Evolutionary conservation across 2,888 invertebrate genomes (phyloP).

Genomic region (Diarsia brunnea): DNA sequence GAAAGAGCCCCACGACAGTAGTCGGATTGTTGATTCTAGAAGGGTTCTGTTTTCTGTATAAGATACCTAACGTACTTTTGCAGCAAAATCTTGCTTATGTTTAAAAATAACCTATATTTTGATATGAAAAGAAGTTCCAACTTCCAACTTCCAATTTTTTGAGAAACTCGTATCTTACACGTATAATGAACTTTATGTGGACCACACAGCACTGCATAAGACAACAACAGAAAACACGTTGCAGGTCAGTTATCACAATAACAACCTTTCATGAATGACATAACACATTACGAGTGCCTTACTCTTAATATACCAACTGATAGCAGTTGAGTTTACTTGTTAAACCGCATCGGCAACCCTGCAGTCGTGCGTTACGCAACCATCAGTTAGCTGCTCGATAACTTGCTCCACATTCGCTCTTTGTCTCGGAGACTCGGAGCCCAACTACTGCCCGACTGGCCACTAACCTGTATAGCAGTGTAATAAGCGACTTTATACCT

Average conservation of each 20-base stretch:
- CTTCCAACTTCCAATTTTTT: neutral
- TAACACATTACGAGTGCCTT: constrained; percentile 49
- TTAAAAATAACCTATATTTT: neutral
- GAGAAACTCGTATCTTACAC: neutral
- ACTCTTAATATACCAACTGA: constrained; percentile 37
- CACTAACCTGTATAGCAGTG: constrained; percentile 64
- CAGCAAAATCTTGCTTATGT: neutral
- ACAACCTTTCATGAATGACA: constrained; percentile 42
- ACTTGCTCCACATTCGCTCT: constrained; percentile 88
- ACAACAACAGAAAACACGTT: neutral
- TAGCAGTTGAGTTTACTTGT: constrained; percentile 47
- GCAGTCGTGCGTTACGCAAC: constrained; percentile 82
- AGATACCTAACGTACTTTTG: neutral
- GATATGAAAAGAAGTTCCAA: neutral
- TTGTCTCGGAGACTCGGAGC: constrained; percentile 78
- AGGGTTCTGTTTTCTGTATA: neutral
- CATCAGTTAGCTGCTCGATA: constrained; percentile 80
- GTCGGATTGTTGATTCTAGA: neutral
- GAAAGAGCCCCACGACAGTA: neutral
- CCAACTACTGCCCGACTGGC: constrained; percentile 66
- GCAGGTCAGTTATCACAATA: constrained; percentile 5
- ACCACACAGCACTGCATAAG: neutral
- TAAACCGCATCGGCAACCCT: constrained; percentile 75
- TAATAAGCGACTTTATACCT: constrained; percentile 53
- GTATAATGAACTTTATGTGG: neutral